phyloP scores from a whole-genome alignment of 2,113 vertebrate species.

The Lamprologus lemairii region DNA sequence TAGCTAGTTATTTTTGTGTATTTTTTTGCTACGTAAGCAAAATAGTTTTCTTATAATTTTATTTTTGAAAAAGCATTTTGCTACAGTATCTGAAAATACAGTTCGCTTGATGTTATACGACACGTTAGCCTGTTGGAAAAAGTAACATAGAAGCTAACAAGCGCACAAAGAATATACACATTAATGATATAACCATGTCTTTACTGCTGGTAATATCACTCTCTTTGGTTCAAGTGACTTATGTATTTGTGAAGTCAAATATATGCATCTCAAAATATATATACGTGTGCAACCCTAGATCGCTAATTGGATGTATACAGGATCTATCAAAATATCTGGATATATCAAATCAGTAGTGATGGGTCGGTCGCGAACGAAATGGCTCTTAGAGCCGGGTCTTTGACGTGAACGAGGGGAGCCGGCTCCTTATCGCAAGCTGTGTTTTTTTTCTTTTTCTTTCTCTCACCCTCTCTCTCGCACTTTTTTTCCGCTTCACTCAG shows the following conservation, averaged over 20 bases:
- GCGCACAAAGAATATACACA: neutral
- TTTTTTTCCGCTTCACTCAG: too few species aligned
- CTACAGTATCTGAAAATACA: neutral
- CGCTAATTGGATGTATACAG: neutral
- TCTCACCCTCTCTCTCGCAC: too few species aligned
- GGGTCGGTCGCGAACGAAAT: too few species aligned
- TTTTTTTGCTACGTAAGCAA: neutral
- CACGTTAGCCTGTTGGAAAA: neutral
- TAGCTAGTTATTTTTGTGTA: neutral
- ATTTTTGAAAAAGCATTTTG: neutral
- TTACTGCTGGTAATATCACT: neutral
- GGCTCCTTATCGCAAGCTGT: accelerated
- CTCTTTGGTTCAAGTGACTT: neutral
- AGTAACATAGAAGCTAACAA: neutral
- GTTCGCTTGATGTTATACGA: neutral
- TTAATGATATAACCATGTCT: neutral
- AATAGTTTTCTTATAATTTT: neutral
- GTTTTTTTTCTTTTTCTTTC: too few species aligned
- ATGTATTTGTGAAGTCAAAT: neutral
- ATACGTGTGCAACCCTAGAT: neutral
- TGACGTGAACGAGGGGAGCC: too few species aligned
- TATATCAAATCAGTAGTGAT: neutral
- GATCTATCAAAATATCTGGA: neutral
- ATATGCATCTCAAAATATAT: neutral
- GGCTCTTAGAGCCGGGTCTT: too few species aligned